A percentile compares a stretch with the other conserved stretches of the same genome.
These are phyloP conservation scores for Hypocryptadius cinnamomeus DNA, from an alignment of 2,113 vertebrate genomes.

Conservation along the genomic window DNA sequence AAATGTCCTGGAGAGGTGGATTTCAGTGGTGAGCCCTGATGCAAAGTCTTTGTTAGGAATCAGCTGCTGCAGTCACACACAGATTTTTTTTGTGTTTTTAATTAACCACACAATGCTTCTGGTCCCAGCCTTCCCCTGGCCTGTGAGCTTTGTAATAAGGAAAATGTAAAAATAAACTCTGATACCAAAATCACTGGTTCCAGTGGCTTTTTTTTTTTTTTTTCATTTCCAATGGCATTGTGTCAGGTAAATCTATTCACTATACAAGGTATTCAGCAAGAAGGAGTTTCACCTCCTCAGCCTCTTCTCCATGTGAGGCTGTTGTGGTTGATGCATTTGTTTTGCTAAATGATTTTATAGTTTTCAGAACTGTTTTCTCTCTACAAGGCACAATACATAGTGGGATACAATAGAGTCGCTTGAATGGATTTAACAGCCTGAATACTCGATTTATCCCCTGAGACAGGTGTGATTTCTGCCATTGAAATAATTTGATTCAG, in stretches of 20 bases:
- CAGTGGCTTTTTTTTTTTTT: not conserved
- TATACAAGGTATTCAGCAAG: not conserved
- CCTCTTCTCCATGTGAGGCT: not conserved
- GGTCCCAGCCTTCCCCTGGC: not conserved
- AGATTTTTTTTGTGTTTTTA: not conserved
- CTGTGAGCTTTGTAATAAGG: not conserved
- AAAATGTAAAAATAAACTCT: not conserved
- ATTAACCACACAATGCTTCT: not conserved
- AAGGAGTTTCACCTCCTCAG: not conserved
- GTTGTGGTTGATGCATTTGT: conserved; percentile 1
- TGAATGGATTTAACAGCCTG: not conserved
- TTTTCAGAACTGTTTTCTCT: not conserved
- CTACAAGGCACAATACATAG: not conserved
- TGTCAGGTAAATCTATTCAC: not conserved
- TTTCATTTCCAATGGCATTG: not conserved
- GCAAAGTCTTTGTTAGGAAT: not conserved
- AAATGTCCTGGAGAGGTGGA: not conserved
- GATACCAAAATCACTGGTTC: not conserved
- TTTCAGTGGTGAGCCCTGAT: not conserved
- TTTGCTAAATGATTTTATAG: conserved; percentile 38
- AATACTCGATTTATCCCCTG: not conserved
- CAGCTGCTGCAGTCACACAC: not conserved
- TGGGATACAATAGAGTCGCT: not conserved
- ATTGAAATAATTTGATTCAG: not conserved
- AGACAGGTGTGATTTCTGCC: not conserved